Percentiles rank a stretch among this genome's conserved stretches.
phyloP scores from a whole-genome alignment of 1,140 invertebrate genomes.

The Protaetia brevitarsis region DNA sequence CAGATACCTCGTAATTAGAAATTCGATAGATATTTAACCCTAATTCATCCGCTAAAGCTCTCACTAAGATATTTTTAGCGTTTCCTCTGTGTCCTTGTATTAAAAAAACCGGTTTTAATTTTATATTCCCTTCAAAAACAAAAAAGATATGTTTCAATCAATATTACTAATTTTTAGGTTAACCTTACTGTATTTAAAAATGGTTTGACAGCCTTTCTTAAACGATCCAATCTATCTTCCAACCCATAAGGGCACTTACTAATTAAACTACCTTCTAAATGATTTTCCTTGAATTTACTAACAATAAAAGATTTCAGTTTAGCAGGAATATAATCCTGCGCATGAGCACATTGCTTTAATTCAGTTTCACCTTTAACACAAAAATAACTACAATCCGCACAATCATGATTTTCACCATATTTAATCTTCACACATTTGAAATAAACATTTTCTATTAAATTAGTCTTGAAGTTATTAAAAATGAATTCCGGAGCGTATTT shows the following conservation, averaged over 20 bases:
- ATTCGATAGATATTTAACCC: slow-evolving; percentile 59
- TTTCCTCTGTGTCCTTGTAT: slow-evolving; percentile 58
- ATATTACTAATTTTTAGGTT: neutral
- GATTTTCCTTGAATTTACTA: slow-evolving; percentile 13
- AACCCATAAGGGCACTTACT: slow-evolving; percentile 47
- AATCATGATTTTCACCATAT: slow-evolving; percentile 37
- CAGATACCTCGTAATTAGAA: slow-evolving; percentile 64
- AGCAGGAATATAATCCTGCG: slow-evolving; percentile 50
- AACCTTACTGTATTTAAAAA: slow-evolving; percentile 45
- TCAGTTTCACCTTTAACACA: slow-evolving; percentile 50
- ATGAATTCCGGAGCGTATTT: slow-evolving; percentile 50
- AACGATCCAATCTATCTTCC: slow-evolving; percentile 41
- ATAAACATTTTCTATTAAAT: slow-evolving; percentile 46
- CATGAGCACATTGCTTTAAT: slow-evolving; percentile 51
- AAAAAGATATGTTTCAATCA: slow-evolving; percentile 5
- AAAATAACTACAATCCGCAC: slow-evolving; percentile 45
- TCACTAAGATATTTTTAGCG: slow-evolving; percentile 56
- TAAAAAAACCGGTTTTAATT: slow-evolving; percentile 57
- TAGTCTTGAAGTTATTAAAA: slow-evolving; percentile 45
- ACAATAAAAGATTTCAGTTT: slow-evolving; percentile 18
- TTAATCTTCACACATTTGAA: slow-evolving; percentile 52
- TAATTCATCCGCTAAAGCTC: slow-evolving; percentile 51
- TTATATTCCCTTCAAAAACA: slow-evolving; percentile 45
- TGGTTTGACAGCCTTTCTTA: slow-evolving; percentile 50
- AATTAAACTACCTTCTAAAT: slow-evolving; percentile 27